Conservation (phyloP, 1,140 invertebrate species). For the Eumaeus atala region DNA sequence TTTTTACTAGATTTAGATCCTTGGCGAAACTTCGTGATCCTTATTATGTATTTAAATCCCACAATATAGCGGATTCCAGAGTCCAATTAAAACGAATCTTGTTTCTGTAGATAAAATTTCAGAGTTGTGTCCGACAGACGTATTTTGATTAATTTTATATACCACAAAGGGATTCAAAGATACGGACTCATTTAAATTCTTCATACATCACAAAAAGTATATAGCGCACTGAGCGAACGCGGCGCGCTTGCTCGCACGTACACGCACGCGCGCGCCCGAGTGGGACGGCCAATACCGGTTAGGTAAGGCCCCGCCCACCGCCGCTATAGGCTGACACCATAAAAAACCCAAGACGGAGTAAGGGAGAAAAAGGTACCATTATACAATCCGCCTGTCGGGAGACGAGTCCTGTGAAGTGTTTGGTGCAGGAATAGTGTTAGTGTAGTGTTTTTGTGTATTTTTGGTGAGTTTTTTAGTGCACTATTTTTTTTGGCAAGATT, state of each 20-base stretch:
- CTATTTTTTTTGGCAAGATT: neutral
- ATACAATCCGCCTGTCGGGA: constrained; percentile 13
- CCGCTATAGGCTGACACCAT: constrained; percentile 10
- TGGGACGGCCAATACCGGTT: neutral
- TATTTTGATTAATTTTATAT: constrained; percentile 10
- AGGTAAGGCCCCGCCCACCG: neutral
- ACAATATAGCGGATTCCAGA: too few relatives aligned
- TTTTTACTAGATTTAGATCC: too few relatives aligned
- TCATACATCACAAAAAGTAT: constrained; percentile 9
- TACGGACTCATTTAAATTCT: constrained; percentile 3
- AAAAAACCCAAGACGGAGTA: constrained; percentile 15
- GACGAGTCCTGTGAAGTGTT: constrained; percentile 13
- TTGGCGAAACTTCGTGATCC: too few relatives aligned
- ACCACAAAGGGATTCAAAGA: neutral
- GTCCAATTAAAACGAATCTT: too few relatives aligned
- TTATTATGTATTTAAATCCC: too few relatives aligned
- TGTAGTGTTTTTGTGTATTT: constrained; percentile 12
- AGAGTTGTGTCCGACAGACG: neutral
- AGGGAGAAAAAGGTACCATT: constrained; percentile 18
- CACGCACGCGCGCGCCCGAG: neutral
- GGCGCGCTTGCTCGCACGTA: neutral
- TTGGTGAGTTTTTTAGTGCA: constrained; percentile 7
- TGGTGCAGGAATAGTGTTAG: constrained; percentile 14
- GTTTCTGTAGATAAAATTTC: neutral
- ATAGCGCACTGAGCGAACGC: neutral